Evolutionary conservation across 2,113 vertebrate genomes (phyloP).

Genomic region (Aphelocoma coerulescens): DNA sequence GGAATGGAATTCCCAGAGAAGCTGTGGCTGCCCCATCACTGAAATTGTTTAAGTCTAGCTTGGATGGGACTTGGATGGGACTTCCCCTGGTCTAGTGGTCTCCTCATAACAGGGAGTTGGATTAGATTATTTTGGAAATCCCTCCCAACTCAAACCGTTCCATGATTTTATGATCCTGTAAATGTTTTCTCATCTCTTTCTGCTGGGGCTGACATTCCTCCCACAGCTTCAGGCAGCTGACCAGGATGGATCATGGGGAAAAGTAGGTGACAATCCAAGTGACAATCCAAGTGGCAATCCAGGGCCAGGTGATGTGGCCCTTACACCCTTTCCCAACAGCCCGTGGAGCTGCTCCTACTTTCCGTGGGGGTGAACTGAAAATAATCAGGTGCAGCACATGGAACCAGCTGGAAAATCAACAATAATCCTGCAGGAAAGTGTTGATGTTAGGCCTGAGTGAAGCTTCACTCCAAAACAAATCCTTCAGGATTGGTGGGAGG

Average conservation of each 20-base stretch:
- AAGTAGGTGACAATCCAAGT: not conserved
- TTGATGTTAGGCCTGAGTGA: not conserved
- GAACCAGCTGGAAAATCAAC: not conserved
- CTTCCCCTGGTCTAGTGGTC: too few relatives aligned
- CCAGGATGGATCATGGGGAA: not conserved
- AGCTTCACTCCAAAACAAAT: not conserved
- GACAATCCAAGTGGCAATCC: too few relatives aligned
- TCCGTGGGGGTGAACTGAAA: accelerated
- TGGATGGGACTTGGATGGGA: not conserved
- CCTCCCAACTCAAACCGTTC: not conserved
- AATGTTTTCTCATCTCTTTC: not conserved
- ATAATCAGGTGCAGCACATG: not conserved
- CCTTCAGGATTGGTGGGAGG: not conserved
- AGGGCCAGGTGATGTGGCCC: too few relatives aligned
- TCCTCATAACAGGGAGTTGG: not conserved
- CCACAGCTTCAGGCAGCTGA: not conserved
- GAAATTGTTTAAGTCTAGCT: accelerated
- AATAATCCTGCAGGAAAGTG: not conserved
- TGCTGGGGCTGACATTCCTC: not conserved
- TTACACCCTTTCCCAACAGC: not conserved
- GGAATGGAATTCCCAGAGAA: not conserved
- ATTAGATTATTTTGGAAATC: not conserved
- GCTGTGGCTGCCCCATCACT: not conserved
- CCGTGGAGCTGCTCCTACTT: not conserved
- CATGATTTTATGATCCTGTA: not conserved